These are phyloP conservation scores for Perizoma affinitatum DNA, from an alignment of 2,888 invertebrate species.

Conservation along the genomic window DNA sequence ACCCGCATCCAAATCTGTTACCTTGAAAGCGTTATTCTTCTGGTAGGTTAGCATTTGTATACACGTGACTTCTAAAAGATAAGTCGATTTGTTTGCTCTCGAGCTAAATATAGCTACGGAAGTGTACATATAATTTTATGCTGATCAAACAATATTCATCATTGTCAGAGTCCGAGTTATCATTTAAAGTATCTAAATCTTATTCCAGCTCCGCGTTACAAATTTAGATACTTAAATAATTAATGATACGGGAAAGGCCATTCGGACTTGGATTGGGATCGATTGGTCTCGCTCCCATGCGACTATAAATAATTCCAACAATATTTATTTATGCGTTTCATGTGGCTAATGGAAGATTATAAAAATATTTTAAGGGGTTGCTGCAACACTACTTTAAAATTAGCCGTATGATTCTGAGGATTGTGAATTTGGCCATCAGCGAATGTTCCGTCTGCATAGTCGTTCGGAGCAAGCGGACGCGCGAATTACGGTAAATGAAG, in stretches of 20 bases:
- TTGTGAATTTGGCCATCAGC: slow-evolving; percentile 22
- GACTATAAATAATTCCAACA: slow-evolving; percentile 33
- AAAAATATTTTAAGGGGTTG: slow-evolving; percentile 38
- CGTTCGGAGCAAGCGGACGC: slow-evolving; percentile 38
- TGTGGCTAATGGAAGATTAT: slow-evolving; percentile 44
- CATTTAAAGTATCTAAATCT: slow-evolving; percentile 25
- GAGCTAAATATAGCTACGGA: slow-evolving; percentile 63
- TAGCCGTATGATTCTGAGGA: slow-evolving; percentile 11
- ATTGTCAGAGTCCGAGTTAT: slow-evolving; percentile 42
- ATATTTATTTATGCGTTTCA: slow-evolving; percentile 44
- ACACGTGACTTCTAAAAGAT: slow-evolving; percentile 46
- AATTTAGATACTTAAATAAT: too few relatives aligned
- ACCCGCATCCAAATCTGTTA: slow-evolving; percentile 36
- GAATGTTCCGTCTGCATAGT: slow-evolving; percentile 30
- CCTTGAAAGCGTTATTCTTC: slow-evolving; percentile 32
- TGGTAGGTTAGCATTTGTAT: slow-evolving; percentile 37
- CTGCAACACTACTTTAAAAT: slow-evolving; percentile 24
- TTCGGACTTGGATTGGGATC: slow-evolving; percentile 33
- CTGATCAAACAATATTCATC: slow-evolving; percentile 61
- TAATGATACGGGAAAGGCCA: slow-evolving; percentile 24
- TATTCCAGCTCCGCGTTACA: too few relatives aligned
- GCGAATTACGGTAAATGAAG: slow-evolving; percentile 43
- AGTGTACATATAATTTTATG: slow-evolving; percentile 61
- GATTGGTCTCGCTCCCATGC: slow-evolving; percentile 25
- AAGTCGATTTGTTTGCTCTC: slow-evolving; percentile 52